Conservation (phyloP, 2,888 invertebrate genomes). For the Morpho deidamia region DNA sequence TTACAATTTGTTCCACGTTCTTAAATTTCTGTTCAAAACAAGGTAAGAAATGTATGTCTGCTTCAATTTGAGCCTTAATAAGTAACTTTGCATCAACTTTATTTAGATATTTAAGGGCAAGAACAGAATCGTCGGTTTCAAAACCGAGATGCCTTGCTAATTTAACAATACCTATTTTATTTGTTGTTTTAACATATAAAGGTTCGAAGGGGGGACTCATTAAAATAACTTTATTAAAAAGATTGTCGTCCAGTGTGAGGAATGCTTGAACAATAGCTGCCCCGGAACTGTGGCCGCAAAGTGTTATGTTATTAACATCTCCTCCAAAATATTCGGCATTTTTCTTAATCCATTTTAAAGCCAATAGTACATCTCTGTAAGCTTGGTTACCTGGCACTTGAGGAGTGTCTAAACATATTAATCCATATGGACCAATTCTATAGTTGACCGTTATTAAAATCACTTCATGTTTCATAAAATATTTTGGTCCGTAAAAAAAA, state of each 20-base stretch:
- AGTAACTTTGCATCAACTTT: background rate
- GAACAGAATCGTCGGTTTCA: background rate
- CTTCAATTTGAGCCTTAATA: background rate
- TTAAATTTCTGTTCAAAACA: background rate
- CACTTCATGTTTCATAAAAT: slow-evolving; percentile 27
- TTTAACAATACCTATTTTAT: background rate
- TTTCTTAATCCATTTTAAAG: slow-evolving; percentile 36
- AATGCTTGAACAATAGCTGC: background rate
- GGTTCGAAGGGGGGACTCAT: background rate
- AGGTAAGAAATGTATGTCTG: background rate
- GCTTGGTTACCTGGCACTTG: slow-evolving; percentile 42
- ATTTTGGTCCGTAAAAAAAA: slow-evolving; percentile 35
- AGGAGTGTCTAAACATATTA: slow-evolving; percentile 33
- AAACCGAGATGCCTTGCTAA: background rate
- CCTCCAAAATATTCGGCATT: slow-evolving; percentile 39
- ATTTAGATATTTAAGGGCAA: background rate
- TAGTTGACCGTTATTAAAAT: slow-evolving; percentile 38
- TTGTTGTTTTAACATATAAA: background rate
- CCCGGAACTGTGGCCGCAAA: slow-evolving; percentile 33
- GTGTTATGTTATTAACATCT: slow-evolving; percentile 31
- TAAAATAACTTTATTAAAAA: background rate
- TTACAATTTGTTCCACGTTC: background rate
- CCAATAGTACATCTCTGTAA: slow-evolving; percentile 36
- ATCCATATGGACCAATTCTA: slow-evolving; percentile 36
- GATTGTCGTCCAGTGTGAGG: background rate